These are phyloP conservation scores for Platysternon megacephalum DNA, from an alignment of 2,113 vertebrate genomes.

Conservation along the genomic window DNA sequence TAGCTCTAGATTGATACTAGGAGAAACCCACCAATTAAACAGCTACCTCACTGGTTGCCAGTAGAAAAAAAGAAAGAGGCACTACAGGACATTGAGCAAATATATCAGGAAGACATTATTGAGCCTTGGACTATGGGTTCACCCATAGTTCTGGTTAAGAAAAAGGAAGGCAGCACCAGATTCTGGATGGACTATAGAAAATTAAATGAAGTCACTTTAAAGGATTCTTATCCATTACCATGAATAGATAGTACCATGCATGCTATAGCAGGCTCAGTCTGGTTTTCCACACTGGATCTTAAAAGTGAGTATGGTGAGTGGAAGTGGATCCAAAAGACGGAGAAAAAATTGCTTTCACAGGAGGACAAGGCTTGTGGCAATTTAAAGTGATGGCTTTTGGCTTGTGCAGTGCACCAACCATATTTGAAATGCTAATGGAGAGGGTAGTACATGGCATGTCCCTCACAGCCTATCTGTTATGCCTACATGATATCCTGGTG, in stretches of 20 bases:
- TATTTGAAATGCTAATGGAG: neutral
- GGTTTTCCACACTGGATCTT: neutral
- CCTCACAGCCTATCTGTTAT: neutral
- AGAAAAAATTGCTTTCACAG: neutral
- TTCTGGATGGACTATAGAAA: neutral
- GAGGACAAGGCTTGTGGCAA: neutral
- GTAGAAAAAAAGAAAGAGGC: neutral
- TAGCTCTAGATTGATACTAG: neutral
- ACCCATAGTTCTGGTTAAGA: neutral
- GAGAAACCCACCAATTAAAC: neutral
- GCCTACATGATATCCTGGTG: neutral
- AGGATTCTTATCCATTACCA: neutral
- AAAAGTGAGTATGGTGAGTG: neutral
- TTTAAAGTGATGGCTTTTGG: neutral
- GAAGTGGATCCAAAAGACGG: neutral
- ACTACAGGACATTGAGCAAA: neutral
- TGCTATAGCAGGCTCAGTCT: neutral
- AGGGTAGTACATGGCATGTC: neutral
- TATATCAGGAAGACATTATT: neutral
- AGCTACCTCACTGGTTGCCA: neutral
- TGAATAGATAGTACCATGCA: no score
- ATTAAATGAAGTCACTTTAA: neutral
- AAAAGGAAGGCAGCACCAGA: neutral
- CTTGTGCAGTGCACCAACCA: neutral
- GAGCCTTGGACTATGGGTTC: neutral